Evolutionary conservation across 2,113 vertebrate genomes (phyloP).

Genomic region (Tor tambroides): DNA sequence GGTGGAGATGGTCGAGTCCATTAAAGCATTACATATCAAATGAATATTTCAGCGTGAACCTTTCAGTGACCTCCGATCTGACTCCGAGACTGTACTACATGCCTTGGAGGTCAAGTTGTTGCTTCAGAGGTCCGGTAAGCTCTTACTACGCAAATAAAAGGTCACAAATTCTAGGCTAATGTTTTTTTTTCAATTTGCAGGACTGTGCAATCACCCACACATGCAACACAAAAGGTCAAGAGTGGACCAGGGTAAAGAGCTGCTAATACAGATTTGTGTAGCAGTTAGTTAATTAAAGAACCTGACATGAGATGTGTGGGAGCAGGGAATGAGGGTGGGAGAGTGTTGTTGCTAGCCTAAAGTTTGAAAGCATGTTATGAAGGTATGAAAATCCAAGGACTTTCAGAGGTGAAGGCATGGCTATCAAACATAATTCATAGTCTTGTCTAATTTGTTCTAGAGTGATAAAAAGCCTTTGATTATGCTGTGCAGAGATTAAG

Average conservation of each 20-base stretch:
- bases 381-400: constrained; percentile 59
- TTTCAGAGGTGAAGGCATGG: constrained; percentile 57
- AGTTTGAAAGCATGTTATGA: constrained; percentile 51
- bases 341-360: constrained; percentile 37
- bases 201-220: neutral
- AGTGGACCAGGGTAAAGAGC: constrained; percentile 38
- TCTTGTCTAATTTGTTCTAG: constrained; percentile 57
- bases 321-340: constrained; percentile 14
- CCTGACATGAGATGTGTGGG: constrained; percentile 43
- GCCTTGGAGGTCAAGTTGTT: neutral
- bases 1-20: constrained; percentile 49
- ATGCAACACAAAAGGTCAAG: neutral
- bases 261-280: constrained; percentile 49
- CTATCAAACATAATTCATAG: constrained; percentile 61
- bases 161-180: neutral
- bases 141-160: neutral
- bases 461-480: constrained; percentile 63
- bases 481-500: constrained; percentile 58
- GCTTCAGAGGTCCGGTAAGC: neutral
- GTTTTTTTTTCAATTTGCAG: neutral
- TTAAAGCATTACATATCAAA: constrained; percentile 57
- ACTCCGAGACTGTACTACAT: neutral
- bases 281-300: constrained; percentile 52
- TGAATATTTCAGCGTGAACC: constrained; percentile 38
- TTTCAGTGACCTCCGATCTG: neutral